These are phyloP conservation scores for Copidosoma floridanum DNA, from an alignment of 1,140 invertebrate genomes.

Conservation along the genomic window DNA sequence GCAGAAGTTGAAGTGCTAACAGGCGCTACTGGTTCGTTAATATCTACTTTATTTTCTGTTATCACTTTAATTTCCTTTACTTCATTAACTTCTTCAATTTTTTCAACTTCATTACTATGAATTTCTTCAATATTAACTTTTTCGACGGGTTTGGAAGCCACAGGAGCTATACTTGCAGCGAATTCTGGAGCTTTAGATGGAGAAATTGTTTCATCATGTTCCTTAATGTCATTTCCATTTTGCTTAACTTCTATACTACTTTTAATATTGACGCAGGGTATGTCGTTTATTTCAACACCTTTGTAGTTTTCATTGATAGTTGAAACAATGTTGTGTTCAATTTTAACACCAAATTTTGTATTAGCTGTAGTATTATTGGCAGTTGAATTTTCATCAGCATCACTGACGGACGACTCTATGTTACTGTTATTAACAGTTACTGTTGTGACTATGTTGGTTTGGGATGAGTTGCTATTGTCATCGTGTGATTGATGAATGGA, in stretches of 20 bases:
- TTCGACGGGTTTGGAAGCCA: not conserved
- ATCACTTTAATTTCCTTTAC: not conserved
- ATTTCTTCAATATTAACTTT: conserved; percentile 4
- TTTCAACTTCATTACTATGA: conserved; percentile 8
- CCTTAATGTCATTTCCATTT: conserved; percentile 38
- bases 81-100: conserved; percentile 1
- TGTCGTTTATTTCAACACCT: conserved; percentile 35
- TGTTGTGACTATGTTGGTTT: conserved; percentile 41
- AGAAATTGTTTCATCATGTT: conserved; percentile 26
- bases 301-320: conserved; percentile 37
- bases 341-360: conserved; percentile 38
- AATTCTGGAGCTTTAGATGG: not conserved
- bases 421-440: conserved; percentile 41
- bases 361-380: conserved; percentile 27
- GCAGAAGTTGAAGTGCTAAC: not conserved
- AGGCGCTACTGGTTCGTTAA: conserved; percentile 1
- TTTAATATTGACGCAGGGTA: conserved; percentile 39
- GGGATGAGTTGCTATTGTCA: conserved; percentile 34
- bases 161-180: conserved; percentile 8
- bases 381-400: conserved; percentile 34
- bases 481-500: conserved; percentile 34
- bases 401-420: conserved; percentile 27
- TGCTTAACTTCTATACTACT: conserved; percentile 44
- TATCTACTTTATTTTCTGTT: not conserved
- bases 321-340: conserved; percentile 40